A percentile compares a stretch with the other conserved stretches of the same genome.
Evolutionary conservation across 2,888 invertebrate species (phyloP).

Genomic region (Phyto melanocephala): DNA sequence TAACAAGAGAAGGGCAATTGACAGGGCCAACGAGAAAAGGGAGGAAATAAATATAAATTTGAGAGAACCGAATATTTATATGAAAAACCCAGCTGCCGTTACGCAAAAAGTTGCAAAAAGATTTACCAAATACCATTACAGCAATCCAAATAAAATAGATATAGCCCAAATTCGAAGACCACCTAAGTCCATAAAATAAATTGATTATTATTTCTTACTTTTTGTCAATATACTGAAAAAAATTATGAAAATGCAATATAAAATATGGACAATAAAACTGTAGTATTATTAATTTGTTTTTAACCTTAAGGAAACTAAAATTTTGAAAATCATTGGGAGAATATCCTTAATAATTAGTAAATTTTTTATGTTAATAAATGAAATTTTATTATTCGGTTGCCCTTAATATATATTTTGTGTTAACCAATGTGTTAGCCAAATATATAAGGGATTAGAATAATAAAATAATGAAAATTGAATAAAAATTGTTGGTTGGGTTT

Average conservation of each 20-base stretch:
- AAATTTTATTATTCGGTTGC: no score
- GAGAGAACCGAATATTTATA: neutral
- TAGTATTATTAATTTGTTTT: slow-evolving; percentile 2
- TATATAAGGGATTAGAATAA: no score
- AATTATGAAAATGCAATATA: slow-evolving; percentile 5
- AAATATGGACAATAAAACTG: neutral
- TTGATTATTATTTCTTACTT: neutral
- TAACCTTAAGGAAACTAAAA: neutral
- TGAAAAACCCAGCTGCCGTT: neutral
- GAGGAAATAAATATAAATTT: no score
- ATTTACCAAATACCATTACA: neutral
- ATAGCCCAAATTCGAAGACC: slow-evolving; percentile 23
- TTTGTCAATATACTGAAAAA: slow-evolving; percentile 1
- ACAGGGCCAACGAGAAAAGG: no score
- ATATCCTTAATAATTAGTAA: no score
- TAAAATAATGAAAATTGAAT: no score
- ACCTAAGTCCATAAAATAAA: neutral
- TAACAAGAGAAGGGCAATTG: neutral
- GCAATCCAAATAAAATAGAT: slow-evolving; percentile 21
- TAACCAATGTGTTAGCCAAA: no score
- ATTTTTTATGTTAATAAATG: no score
- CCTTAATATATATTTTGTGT: no score
- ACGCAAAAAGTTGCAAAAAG: slow-evolving; percentile 19
- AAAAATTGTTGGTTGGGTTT: no score
- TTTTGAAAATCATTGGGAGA: no score